phyloP scores from a whole-genome alignment of 2,797 vertebrate species.

The Cryptoblepharus egeriae region DNA sequence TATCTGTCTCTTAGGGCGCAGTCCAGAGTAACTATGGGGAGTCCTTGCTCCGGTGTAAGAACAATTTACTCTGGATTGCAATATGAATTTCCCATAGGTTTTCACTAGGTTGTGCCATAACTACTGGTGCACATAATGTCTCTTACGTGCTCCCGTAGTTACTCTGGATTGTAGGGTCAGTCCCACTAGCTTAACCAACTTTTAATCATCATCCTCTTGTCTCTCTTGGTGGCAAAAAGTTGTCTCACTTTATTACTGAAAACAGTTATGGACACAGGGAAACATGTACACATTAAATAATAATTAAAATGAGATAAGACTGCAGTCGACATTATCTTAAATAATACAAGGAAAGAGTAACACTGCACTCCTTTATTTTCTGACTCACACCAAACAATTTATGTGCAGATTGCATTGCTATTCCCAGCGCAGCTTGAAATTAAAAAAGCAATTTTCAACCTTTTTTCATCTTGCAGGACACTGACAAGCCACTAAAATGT shows the following conservation, averaged over 20 bases:
- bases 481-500: too few species aligned
- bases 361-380: background rate
- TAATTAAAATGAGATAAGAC: background rate
- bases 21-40: too few species aligned
- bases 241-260: background rate
- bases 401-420: background rate
- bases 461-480: too few species aligned
- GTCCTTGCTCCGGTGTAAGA: too few species aligned
- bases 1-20: too few species aligned
- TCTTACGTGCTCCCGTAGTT: too few species aligned
- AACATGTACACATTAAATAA: background rate
- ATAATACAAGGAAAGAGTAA: background rate
- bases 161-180: too few species aligned
- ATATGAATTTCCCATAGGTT: too few species aligned
- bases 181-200: background rate
- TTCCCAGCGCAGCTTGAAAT: background rate
- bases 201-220: slow-evolving; percentile 5
- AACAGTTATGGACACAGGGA: background rate
- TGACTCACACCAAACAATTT: slow-evolving; percentile 1
- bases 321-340: slow-evolving; percentile 7
- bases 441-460: too few species aligned
- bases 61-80: too few species aligned
- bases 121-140: too few species aligned
- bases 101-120: too few species aligned
- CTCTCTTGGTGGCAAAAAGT: background rate